These are phyloP conservation scores for Cyrtodaria siliqua DNA, from an alignment of 2,888 invertebrate genomes.

Conservation along the genomic window DNA sequence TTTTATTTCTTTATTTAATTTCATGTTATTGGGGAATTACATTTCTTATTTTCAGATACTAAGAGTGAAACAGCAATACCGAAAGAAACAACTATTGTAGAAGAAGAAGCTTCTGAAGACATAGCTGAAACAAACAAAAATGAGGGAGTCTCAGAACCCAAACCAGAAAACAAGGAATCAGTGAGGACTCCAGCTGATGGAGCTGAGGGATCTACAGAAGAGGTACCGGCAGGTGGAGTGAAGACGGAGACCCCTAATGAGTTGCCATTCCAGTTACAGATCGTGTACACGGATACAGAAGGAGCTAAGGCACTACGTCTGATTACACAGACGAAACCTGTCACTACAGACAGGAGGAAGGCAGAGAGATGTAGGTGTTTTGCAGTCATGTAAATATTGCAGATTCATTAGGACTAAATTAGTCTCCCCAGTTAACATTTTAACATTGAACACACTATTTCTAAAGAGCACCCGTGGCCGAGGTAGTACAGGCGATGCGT, in stretches of 20 bases:
- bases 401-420: too few relatives aligned
- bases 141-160: not conserved
- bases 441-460: too few relatives aligned
- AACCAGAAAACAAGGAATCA: not conserved
- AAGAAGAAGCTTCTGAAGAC: not conserved
- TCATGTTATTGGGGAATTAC: too few relatives aligned
- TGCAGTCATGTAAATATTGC: not conserved
- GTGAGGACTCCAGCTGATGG: not conserved
- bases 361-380: constrained; percentile 80
- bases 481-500: too few relatives aligned
- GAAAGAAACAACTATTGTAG: not conserved
- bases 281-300: constrained; percentile 82
- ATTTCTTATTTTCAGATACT: too few relatives aligned
- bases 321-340: constrained; percentile 78
- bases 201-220: constrained; percentile 4
- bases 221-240: not conserved
- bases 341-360: constrained; percentile 76
- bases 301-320: constrained; percentile 83
- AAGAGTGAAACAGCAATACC: not conserved
- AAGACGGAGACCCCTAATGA: constrained; percentile 38
- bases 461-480: too few relatives aligned
- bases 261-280: constrained; percentile 83
- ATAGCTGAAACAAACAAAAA: constrained; percentile 2
- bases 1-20: too few relatives aligned
- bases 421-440: too few relatives aligned